Evolutionary conservation across 1,140 invertebrate species (phyloP), one percentile per base, ranked within the genome.

Genomic region (Bombus pyrosoma): DNA sequence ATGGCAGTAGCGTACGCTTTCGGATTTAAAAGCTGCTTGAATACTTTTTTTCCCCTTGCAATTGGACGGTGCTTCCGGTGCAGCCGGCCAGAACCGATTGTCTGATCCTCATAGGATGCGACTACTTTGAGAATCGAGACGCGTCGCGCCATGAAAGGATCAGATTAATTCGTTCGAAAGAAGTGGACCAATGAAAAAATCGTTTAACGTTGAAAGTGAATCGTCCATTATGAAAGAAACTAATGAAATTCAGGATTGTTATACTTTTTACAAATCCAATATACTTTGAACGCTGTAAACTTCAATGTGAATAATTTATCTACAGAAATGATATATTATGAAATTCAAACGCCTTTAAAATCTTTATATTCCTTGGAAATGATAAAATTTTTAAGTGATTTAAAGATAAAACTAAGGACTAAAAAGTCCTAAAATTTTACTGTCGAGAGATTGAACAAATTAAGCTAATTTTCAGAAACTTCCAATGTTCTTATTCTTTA

Each of bases 1-100:
- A 90, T 91, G 91, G 91, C 91, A 81, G 82, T 91, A 91, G 71
- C 79, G 77, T 91, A 75, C 90, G 57, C 90, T 91, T 86, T 87
- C 79, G 79, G 73, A 90, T 90, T 90, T 90, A 85, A 90, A 90
- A 89, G 75, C 57, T 57, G 47, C 39, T 22, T 47, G 64, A 71
- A 77, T 73, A 71, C 78, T 72, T 83, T 75, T 71, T 32, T 37
- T 34, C 41, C 59, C 12, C 34, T 37, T 47, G 66, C 72, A 83
- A 89, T 86, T 86, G 83, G 39, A 18, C 32, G 32, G 1, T 47
- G 5, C 75, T 64, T 81, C 78, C 69, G n/a, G 59, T 39, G 66
- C 75, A 71, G 22, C 22, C 32, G 43, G 37, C 71, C 39, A 34
- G 64, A 59, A 41, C 43, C n/a, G 28, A 72, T 62, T 72, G 37